Base-by-base conservation (phyloP, 2,888 invertebrate species). In the Ochropacha duplaris region DNA sequence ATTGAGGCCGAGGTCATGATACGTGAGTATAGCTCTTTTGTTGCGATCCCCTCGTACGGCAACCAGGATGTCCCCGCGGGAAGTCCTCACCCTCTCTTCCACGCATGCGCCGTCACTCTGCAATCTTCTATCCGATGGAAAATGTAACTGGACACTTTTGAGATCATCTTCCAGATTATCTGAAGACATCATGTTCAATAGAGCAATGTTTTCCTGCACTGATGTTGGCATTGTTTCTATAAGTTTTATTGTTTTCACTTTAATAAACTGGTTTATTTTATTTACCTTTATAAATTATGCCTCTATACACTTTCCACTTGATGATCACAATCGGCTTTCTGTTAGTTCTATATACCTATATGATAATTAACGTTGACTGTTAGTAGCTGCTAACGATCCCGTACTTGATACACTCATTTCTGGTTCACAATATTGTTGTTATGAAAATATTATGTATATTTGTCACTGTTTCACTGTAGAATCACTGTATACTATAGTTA, bases 1-100 rank as follows among this genome's bases (percentile, higher is more conserved):
- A 91, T 99, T 99, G 74, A 99, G 96, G 78, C 99, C 99, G 89
- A 99, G 95, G 94, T 99, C 99, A 92, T 99, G 99, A 93, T 98
- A 99, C 69, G 99, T 99, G 80, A 99, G 77, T 78, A 99, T 98
- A 72, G 99, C 98, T 67, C 97, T 97, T 90, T 98, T 98, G 75
- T 94, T 95, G 72, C 97, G 95, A 88, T 98, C 97, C 65, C 99
- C 99, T 87, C 98, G 98, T 73, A 99, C 96, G 61, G 98, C 98
- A 59, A 99, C 98, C 78, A 98, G 95, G 74, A 99, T 93, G 75
- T 96, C 96, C 65, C 99, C 99, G 86, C 96, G 96, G 81, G 97
- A 97, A 56, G 98, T 99, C 86, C 97, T 96, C 74, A 99, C 97
- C 81, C 96, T 95, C 76, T 97, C 96, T 69, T 93, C 93, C 65